phyloP scores from a whole-genome alignment of 1,140 invertebrate genomes.

The Uloborus diversus region DNA sequence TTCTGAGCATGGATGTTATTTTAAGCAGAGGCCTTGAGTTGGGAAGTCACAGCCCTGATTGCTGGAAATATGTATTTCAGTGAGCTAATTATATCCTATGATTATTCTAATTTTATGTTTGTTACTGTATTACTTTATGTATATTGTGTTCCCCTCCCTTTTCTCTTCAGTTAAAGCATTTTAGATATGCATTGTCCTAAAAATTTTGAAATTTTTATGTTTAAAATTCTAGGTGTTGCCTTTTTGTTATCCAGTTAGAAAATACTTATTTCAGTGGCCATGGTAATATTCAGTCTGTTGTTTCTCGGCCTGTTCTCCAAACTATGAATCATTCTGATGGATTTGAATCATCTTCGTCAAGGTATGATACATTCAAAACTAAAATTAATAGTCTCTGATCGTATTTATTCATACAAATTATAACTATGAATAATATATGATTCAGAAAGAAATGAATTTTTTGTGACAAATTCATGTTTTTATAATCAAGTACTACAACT shows the following conservation, averaged over 20 bases:
- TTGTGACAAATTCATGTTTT: too few relatives aligned
- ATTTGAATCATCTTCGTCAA: background rate
- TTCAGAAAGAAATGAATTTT: too few relatives aligned
- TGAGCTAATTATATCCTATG: conserved; percentile 65
- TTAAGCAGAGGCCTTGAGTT: conserved; percentile 83
- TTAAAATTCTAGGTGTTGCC: conserved; percentile 74
- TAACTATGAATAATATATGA: too few relatives aligned
- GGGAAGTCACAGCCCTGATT: conserved; percentile 88
- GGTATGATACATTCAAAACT: background rate
- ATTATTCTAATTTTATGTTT: background rate
- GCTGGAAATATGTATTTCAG: conserved; percentile 91
- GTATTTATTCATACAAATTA: too few relatives aligned
- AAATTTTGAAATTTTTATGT: too few relatives aligned
- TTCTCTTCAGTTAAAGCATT: background rate
- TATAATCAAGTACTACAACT: too few relatives aligned
- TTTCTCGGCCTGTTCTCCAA: conserved; percentile 11
- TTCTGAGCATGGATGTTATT: conserved; percentile 88
- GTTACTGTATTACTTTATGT: background rate
- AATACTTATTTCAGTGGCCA: conserved; percentile 81
- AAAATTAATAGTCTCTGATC: too few relatives aligned
- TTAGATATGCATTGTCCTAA: background rate
- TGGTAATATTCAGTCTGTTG: conserved; percentile 36
- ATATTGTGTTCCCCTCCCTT: background rate
- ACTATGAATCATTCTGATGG: conserved; percentile 14
- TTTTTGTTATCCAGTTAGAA: conserved; percentile 90